Evolutionary conservation across 2,888 invertebrate species (phyloP).

Genomic region (Drosophila longiperda): DNA sequence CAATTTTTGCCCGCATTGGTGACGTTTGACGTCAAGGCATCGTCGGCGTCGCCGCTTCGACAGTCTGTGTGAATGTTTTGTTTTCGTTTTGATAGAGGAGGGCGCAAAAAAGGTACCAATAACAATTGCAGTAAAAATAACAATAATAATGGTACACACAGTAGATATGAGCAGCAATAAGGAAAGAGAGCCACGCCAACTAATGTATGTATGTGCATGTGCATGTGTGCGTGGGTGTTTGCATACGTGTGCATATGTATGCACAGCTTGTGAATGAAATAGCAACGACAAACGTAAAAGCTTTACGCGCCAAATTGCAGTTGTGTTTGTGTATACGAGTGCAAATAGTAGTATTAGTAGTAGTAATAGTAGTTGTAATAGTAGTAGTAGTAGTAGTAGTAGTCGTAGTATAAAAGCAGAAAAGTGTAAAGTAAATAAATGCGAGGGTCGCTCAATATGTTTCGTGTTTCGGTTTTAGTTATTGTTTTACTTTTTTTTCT

Average conservation of each 20-base stretch:
- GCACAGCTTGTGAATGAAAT: slow-evolving; percentile 55
- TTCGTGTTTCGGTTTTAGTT: not conserved
- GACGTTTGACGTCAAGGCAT: not conserved
- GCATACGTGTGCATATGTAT: slow-evolving; percentile 8
- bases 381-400: not conserved
- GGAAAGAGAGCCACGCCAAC: slow-evolving; percentile 1
- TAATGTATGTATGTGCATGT: slow-evolving; percentile 2
- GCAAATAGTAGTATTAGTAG: slow-evolving; percentile 16
- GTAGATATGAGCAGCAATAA: not conserved
- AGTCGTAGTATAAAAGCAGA: not conserved
- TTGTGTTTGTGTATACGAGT: slow-evolving; percentile 21
- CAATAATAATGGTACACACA: slow-evolving; percentile 2
- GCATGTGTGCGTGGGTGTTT: slow-evolving; percentile 2
- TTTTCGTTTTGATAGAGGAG: slow-evolving; percentile 22
- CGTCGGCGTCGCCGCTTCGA: slow-evolving; percentile 1
- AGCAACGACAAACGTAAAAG: slow-evolving; percentile 12
- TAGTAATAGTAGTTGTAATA: slow-evolving; percentile 9
- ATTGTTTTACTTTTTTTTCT: not conserved
- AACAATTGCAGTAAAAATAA: slow-evolving; percentile 22
- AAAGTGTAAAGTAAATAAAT: not conserved
- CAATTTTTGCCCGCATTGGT: slow-evolving; percentile 4
- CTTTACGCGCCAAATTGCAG: slow-evolving; percentile 54
- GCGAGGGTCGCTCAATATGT: slow-evolving; percentile 24
- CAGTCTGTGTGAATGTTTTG: slow-evolving; percentile 19
- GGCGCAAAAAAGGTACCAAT: slow-evolving; percentile 5